These are phyloP conservation scores for Hylaeus volcanicus DNA, from an alignment of 1,140 invertebrate genomes.

Conservation along the genomic window DNA sequence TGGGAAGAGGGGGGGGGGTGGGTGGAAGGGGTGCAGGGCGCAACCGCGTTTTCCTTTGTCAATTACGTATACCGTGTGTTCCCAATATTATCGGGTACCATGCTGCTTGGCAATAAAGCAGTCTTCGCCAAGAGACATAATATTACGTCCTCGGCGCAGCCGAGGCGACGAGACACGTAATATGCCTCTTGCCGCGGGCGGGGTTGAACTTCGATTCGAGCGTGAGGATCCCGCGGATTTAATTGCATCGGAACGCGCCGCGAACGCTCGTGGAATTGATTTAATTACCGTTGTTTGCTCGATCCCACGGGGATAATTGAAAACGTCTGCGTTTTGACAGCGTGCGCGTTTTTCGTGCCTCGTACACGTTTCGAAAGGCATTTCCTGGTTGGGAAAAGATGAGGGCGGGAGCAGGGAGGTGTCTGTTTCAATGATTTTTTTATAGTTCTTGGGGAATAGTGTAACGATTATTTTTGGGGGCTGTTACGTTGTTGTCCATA, in stretches of 20 bases:
- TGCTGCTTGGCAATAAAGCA: conserved; percentile 29
- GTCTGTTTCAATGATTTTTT: too few relatives aligned
- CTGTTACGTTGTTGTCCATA: too few relatives aligned
- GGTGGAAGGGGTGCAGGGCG: not conserved
- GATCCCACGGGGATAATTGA: not conserved
- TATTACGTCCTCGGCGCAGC: conserved; percentile 25
- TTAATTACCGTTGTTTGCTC: conserved; percentile 42
- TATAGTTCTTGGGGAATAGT: too few relatives aligned
- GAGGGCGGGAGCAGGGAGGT: too few relatives aligned
- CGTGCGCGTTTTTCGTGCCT: not conserved
- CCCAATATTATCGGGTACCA: conserved; percentile 34
- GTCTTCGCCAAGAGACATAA: conserved; percentile 22
- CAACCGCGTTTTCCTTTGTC: conserved; percentile 28
- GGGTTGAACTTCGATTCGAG: conserved; percentile 42
- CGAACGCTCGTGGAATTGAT: conserved; percentile 36
- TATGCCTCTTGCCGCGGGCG: conserved; percentile 12
- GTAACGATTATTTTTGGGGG: too few relatives aligned
- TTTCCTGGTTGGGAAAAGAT: too few relatives aligned
- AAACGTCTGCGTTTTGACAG: not conserved
- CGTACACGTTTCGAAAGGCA: not conserved
- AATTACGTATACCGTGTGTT: conserved; percentile 39
- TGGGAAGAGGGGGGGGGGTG: too few relatives aligned
- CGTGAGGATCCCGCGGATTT: conserved; percentile 39
- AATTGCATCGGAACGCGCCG: conserved; percentile 45
- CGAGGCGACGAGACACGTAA: conserved; percentile 4